These are phyloP conservation scores for Temnothorax rugatulus DNA, from an alignment of 2,888 invertebrate genomes.

Conservation along the genomic window DNA sequence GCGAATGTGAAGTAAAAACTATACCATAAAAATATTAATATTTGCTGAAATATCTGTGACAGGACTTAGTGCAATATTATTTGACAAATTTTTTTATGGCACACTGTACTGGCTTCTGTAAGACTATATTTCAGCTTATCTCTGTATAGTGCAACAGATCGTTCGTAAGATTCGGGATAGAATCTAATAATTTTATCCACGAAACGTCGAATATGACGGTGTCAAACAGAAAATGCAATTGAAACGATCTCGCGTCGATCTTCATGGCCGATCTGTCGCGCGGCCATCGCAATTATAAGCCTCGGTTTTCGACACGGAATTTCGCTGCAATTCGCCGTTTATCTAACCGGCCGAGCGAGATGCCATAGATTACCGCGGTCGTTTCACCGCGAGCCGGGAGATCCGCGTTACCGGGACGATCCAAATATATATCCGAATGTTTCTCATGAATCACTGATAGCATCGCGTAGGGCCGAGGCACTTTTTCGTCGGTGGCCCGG, in stretches of 20 bases:
- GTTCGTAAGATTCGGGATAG: not conserved
- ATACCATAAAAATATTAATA: not conserved
- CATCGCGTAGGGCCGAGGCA: constrained; percentile 63
- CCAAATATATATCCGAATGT: constrained; percentile 72
- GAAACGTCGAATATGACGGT: constrained; percentile 8
- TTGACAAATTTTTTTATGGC: not conserved
- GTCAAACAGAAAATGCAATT: constrained; percentile 1
- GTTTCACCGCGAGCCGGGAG: constrained; percentile 60
- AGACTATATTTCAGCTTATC: not conserved
- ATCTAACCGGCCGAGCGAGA: constrained; percentile 27
- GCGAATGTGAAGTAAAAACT: not conserved
- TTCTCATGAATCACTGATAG: constrained; percentile 79
- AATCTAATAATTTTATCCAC: not conserved
- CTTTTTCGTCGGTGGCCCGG: constrained; percentile 59
- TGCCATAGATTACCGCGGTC: constrained; percentile 56
- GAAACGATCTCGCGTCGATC: constrained; percentile 6
- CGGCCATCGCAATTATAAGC: constrained; percentile 41
- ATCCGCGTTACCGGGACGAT: constrained; percentile 62
- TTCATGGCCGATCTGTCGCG: not conserved
- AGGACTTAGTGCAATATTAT: not conserved
- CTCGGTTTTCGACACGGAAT: constrained; percentile 36
- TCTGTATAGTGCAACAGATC: not conserved
- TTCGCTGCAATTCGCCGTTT: constrained; percentile 18
- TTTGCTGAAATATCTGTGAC: not conserved
- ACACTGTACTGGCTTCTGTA: not conserved